phyloP scores from a whole-genome alignment of 2,888 invertebrate species.

The Cosmia trapezina region DNA sequence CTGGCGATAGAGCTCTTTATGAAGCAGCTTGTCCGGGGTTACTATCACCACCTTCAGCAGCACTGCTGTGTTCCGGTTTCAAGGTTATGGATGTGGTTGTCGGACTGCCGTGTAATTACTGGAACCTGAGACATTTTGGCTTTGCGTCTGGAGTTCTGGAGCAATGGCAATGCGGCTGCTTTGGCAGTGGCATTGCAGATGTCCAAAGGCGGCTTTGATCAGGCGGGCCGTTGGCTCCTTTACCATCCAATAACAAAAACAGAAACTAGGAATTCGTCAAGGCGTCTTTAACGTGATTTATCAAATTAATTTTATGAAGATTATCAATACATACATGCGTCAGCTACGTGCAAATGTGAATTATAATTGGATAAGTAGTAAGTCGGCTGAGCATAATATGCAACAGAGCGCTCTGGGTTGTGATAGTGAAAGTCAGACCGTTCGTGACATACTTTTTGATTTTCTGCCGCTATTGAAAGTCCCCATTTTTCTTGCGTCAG shows the following conservation, averaged over 20 bases:
- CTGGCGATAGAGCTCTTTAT: not conserved
- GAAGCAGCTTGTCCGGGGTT: not conserved
- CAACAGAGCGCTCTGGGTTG: slow-evolving; percentile 56
- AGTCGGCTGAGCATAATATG: slow-evolving; percentile 53
- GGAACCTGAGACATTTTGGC: not conserved
- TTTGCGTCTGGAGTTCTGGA: not conserved
- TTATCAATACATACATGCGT: not conserved
- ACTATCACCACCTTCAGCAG: not conserved
- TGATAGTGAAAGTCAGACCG: slow-evolving; percentile 74
- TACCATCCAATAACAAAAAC: not conserved
- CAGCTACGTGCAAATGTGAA: slow-evolving; percentile 22
- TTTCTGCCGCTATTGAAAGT: slow-evolving; percentile 61
- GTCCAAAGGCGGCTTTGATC: not conserved
- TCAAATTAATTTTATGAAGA: not conserved
- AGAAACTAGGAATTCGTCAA: not conserved
- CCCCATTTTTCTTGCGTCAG: slow-evolving; percentile 61
- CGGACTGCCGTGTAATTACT: not conserved
- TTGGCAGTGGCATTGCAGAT: too few relatives aligned
- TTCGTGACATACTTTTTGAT: slow-evolving; percentile 68
- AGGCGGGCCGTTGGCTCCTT: not conserved
- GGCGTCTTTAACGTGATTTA: not conserved
- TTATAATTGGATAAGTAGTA: slow-evolving; percentile 42
- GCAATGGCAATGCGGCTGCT: not conserved
- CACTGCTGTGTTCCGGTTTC: too few relatives aligned
- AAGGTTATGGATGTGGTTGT: not conserved